Evolutionary conservation across 2,888 invertebrate species (phyloP).

Genomic region (Oscheius sp.): DNA sequence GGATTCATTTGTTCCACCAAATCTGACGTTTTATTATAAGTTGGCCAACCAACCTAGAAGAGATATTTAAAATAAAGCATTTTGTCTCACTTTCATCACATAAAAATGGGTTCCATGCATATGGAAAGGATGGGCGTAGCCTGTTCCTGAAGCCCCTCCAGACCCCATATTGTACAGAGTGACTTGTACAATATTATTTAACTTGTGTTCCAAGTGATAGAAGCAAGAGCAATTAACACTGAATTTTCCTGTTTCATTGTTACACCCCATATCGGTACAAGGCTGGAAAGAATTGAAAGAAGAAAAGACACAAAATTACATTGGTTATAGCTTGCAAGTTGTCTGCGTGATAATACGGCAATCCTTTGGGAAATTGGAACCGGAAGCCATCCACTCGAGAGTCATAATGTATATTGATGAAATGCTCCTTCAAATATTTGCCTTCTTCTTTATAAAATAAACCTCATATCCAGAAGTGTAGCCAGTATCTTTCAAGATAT

Average conservation of each 20-base stretch:
- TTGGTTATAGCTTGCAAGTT: slow-evolving; percentile 46
- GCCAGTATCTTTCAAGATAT: slow-evolving; percentile 3
- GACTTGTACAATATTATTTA: slow-evolving; percentile 62
- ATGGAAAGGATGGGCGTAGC: slow-evolving; percentile 64
- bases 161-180: slow-evolving; percentile 65
- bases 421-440: slow-evolving; percentile 51
- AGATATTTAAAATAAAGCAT: background rate
- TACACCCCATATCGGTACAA: slow-evolving; percentile 16
- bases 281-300: slow-evolving; percentile 31
- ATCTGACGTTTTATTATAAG: slow-evolving; percentile 42
- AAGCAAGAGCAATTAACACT: slow-evolving; percentile 61
- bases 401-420: slow-evolving; percentile 66
- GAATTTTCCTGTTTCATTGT: slow-evolving; percentile 21
- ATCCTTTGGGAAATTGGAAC: slow-evolving; percentile 57
- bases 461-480: slow-evolving; percentile 22
- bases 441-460: background rate
- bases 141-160: slow-evolving; percentile 52
- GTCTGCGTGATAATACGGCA: slow-evolving; percentile 60
- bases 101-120: slow-evolving; percentile 65
- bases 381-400: slow-evolving; percentile 59
- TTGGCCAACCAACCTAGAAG: slow-evolving; percentile 57
- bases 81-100: slow-evolving; percentile 56
- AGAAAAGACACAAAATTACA: slow-evolving; percentile 12
- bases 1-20: slow-evolving; percentile 54
- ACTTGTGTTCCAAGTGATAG: slow-evolving; percentile 54